Percentiles rank a stretch among this genome's conserved stretches.
phyloP scores from a whole-genome alignment of 1,140 invertebrate genomes.

The Listronotus oregonensis region DNA sequence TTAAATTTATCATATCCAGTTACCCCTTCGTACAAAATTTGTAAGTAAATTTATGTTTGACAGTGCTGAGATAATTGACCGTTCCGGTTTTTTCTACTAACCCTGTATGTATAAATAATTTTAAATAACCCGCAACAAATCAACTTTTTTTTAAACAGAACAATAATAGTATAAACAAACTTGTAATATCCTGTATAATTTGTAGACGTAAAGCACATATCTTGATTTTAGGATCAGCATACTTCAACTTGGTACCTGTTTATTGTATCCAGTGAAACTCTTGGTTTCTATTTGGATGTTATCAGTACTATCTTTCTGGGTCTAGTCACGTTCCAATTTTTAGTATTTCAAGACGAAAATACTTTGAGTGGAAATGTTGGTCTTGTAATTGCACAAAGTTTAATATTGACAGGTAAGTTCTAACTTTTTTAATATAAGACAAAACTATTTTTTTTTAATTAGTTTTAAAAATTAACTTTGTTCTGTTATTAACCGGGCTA shows the following conservation, averaged over 20 bases:
- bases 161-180: too few relatives aligned
- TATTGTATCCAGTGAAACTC: constrained; percentile 77
- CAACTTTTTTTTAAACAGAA: not conserved
- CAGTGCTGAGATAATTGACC: too few relatives aligned
- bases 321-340: constrained; percentile 67
- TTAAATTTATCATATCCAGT: too few relatives aligned
- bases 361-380: constrained; percentile 70
- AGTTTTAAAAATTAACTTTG: too few relatives aligned
- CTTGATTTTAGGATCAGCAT: constrained; percentile 61
- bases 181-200: too few relatives aligned
- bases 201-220: not conserved
- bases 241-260: constrained; percentile 78
- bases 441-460: too few relatives aligned
- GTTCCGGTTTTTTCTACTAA: too few relatives aligned
- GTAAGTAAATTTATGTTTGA: too few relatives aligned
- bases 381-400: constrained; percentile 80
- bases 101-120: too few relatives aligned
- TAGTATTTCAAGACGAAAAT: constrained; percentile 56
- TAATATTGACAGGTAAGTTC: constrained; percentile 72
- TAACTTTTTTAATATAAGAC: constrained; percentile 2
- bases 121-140: not conserved
- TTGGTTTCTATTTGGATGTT: constrained; percentile 76
- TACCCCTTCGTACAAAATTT: too few relatives aligned
- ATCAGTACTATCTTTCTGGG: constrained; percentile 73
- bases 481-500: too few relatives aligned